Percentiles rank a stretch among this genome's conserved stretches.
Conservation (phyloP, 2,113 vertebrate genomes). For the Nestor notabilis region DNA sequence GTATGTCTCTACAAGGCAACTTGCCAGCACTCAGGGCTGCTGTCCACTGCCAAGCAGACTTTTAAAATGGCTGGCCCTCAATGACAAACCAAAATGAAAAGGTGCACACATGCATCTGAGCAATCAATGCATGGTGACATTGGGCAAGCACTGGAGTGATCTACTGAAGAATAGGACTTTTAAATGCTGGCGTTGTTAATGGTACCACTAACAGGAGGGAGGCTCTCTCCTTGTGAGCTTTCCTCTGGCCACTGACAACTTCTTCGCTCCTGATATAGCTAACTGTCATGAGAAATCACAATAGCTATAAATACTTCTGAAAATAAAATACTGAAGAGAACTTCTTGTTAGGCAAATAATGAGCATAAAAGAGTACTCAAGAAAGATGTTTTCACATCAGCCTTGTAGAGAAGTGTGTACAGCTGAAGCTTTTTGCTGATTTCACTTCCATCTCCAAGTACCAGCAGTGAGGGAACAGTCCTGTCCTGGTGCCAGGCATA, state of each 20-base stretch:
- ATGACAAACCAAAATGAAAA: conserved; percentile 14
- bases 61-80: not conserved
- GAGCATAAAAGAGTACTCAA: not conserved
- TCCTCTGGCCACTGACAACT: not conserved
- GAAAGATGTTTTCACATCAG: not conserved
- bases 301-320: not conserved
- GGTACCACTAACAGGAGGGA: not conserved
- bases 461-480: not conserved
- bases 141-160: not conserved
- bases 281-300: not conserved
- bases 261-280: not conserved
- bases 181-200: not conserved
- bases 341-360: not conserved
- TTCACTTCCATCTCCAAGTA: not conserved
- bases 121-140: accelerated
- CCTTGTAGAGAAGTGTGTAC: not conserved
- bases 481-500: not conserved
- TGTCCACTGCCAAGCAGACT: not conserved
- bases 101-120: not conserved
- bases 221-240: not conserved
- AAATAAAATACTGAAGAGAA: not conserved
- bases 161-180: not conserved
- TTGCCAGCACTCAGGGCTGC: not conserved
- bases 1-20: conserved; percentile 7
- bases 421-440: not conserved